phyloP scores from a whole-genome alignment of 1,140 invertebrate genomes.

The Drosophila aff. region DNA sequence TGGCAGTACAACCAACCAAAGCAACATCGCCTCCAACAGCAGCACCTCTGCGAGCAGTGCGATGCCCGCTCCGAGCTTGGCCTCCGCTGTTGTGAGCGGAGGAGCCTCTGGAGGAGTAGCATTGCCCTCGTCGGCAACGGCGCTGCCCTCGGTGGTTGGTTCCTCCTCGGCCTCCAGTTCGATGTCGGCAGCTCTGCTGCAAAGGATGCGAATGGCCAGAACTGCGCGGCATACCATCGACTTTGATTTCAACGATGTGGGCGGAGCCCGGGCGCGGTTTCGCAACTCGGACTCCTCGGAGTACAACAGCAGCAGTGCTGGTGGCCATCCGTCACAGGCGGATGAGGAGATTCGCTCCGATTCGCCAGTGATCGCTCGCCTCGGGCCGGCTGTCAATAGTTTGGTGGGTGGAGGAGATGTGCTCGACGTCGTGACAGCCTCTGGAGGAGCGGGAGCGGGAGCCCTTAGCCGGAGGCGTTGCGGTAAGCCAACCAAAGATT shows the following conservation, averaged over 20 bases:
- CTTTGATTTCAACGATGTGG: slow-evolving; percentile 73
- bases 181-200: slow-evolving; percentile 70
- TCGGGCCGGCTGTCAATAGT: slow-evolving; percentile 66
- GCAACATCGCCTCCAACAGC: slow-evolving; percentile 29
- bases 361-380: slow-evolving; percentile 76
- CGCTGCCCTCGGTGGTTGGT: slow-evolving; percentile 44
- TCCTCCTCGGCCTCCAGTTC: slow-evolving; percentile 28
- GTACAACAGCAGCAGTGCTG: slow-evolving; percentile 84
- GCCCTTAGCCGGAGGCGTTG: slow-evolving; percentile 66
- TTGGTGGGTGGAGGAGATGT: slow-evolving; percentile 29
- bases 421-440: slow-evolving; percentile 50
- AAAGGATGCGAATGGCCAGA: slow-evolving; percentile 82
- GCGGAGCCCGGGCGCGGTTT: slow-evolving; percentile 83
- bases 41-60: slow-evolving; percentile 45
- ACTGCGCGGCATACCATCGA: slow-evolving; percentile 77
- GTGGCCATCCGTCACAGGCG: slow-evolving; percentile 86
- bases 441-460: slow-evolving; percentile 10
- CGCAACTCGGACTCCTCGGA: slow-evolving; percentile 89
- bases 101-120: slow-evolving; percentile 7
- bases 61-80: slow-evolving; percentile 67
- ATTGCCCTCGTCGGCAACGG: slow-evolving; percentile 10
- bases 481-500: slow-evolving; percentile 85
- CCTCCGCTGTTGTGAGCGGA: slow-evolving; percentile 45
- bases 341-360: slow-evolving; percentile 75
- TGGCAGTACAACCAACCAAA: slow-evolving; percentile 32